Evolutionary conservation across 1,140 invertebrate genomes (phyloP).

Genomic region (Temnothorax curvispinosus): DNA sequence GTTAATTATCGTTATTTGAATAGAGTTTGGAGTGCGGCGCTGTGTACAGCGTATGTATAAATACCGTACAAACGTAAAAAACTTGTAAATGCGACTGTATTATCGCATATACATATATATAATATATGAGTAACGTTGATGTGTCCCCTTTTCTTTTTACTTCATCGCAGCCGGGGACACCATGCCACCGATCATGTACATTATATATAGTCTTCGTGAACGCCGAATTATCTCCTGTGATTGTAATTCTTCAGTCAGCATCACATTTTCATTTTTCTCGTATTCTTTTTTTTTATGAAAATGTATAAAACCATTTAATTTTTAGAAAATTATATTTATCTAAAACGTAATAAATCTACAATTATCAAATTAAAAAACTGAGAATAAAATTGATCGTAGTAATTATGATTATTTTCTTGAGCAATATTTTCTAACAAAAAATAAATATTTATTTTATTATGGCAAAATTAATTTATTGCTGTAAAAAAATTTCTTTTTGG

Average conservation of each 20-base stretch:
- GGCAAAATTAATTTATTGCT: background rate
- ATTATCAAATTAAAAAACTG: background rate
- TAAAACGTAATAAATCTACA: background rate
- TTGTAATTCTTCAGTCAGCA: constrained; percentile 28
- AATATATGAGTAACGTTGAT: constrained; percentile 51
- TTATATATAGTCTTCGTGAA: constrained; percentile 68
- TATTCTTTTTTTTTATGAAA: constrained; percentile 4
- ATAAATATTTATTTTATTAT: background rate
- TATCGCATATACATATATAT: constrained; percentile 43
- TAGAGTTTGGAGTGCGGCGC: constrained; percentile 75
- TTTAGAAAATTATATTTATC: background rate
- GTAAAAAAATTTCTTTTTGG: background rate
- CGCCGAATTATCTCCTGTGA: constrained; percentile 56
- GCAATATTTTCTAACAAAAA: background rate
- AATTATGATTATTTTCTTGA: background rate
- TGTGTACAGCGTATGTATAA: constrained; percentile 79
- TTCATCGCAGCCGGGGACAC: constrained; percentile 58
- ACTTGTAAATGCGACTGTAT: constrained; percentile 80
- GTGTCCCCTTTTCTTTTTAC: constrained; percentile 58
- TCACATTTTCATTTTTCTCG: background rate
- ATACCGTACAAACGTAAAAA: constrained; percentile 84
- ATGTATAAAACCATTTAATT: constrained; percentile 3
- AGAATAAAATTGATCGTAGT: background rate
- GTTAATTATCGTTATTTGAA: constrained; percentile 78
- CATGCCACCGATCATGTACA: constrained; percentile 68